These are phyloP conservation scores for Tubulanus polymorphus DNA, from an alignment of 2,888 invertebrate species.

Conservation along the genomic window DNA sequence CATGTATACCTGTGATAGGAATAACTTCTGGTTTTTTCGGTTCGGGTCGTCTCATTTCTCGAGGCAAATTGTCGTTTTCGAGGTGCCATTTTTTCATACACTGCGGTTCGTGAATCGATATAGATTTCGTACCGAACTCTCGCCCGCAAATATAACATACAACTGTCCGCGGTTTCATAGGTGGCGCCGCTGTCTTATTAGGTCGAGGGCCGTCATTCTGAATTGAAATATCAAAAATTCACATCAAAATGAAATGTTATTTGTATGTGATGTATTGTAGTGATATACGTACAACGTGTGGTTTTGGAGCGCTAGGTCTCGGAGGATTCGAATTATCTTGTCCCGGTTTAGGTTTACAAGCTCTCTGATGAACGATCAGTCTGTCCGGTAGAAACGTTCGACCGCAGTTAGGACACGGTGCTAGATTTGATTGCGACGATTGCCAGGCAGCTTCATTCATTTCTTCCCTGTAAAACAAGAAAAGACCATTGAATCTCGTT, in stretches of 20 bases:
- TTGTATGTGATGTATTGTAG: too few relatives aligned
- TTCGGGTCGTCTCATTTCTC: slow-evolving; percentile 57
- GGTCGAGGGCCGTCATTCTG: neutral
- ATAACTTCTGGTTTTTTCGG: slow-evolving; percentile 61
- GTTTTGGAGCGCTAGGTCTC: too few relatives aligned
- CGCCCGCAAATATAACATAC: slow-evolving; percentile 66
- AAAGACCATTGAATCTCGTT: neutral
- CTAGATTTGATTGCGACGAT: slow-evolving; percentile 59
- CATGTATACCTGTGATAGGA: slow-evolving; percentile 35
- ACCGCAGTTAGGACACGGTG: slow-evolving; percentile 64
- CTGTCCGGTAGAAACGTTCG: slow-evolving; percentile 67
- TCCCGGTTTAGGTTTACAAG: slow-evolving; percentile 28
- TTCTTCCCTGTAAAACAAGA: slow-evolving; percentile 25
- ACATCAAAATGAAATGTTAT: too few relatives aligned
- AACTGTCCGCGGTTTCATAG: slow-evolving; percentile 46
- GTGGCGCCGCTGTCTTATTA: slow-evolving; percentile 24
- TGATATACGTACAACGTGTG: too few relatives aligned
- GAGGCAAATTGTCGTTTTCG: slow-evolving; percentile 61
- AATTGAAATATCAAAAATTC: too few relatives aligned
- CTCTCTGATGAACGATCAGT: slow-evolving; percentile 59
- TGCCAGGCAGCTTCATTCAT: slow-evolving; percentile 60
- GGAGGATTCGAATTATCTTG: too few relatives aligned
- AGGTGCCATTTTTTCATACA: slow-evolving; percentile 64
- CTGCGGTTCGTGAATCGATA: slow-evolving; percentile 66
- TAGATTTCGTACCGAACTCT: slow-evolving; percentile 64